Evolutionary conservation across 2,888 invertebrate species (phyloP), one percentile per base, ranked within the genome.

Genomic region (Lepetodrilus schrolli): DNA sequence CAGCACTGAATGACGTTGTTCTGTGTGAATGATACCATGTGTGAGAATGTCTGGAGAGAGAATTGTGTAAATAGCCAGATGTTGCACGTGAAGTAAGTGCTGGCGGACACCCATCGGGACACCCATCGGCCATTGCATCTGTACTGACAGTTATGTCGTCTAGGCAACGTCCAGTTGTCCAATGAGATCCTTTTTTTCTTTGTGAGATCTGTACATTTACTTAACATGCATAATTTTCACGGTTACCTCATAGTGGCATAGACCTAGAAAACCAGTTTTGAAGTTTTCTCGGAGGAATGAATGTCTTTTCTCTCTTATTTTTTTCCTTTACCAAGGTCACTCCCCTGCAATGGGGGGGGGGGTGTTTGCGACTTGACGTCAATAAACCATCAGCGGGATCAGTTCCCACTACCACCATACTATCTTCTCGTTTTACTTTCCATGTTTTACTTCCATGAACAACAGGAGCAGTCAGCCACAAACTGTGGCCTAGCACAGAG

Each of bases 341-440:
- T 17, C 30, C 34, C 58, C 58, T 58, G 30, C 17, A 17, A 34
- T 30, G 58, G 34, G 58, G 34, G 58, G 58, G 34, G 58, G 34
- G 58, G 58, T 58, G 58, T 58, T 58, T 58, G 30, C 58, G 58
- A 58, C 58, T 58, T 58, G 34, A 58, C 34, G 58, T 58, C 58
- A 58, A 58, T 58, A 58, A 58, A 58, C 58, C 58, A 58, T 23
- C 58, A 30, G 58, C 58, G 58, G 58, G 77, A 74, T 73, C 70
- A 68, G 66, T 66, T 37, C 65, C 72, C 66, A 72, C 34, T 34
- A 43, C 20, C 21, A 47, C 38, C 20, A 70, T 20, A 3, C 17
- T 49, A 17, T 43, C n/a, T 43, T 43, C 43, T 43, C 43, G 17
- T 43, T n/a, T n/a, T n/a, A n/a, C n/a, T n/a, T n/a, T n/a, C n/a